A percentile compares a stretch with the other conserved stretches of the same genome.
phyloP scores from a whole-genome alignment of 1,140 invertebrate species.

The Geopemphigus sp. region DNA sequence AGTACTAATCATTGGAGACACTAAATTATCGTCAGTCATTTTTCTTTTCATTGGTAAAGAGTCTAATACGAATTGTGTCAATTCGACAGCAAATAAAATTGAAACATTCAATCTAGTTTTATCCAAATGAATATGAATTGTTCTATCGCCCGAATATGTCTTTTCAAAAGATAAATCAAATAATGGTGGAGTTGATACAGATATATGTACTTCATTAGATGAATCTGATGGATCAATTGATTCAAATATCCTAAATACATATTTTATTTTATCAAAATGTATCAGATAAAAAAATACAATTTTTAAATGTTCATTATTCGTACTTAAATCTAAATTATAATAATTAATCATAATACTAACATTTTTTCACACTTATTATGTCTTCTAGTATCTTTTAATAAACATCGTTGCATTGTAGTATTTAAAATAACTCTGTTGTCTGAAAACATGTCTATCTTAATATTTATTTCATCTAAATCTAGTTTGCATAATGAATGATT shows the following conservation, averaged over 20 bases:
- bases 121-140: slow-evolving; percentile 69
- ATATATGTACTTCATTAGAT: slow-evolving; percentile 58
- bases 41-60: slow-evolving; percentile 62
- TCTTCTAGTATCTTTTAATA: slow-evolving; percentile 64
- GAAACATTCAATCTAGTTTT: slow-evolving; percentile 71
- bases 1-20: not conserved
- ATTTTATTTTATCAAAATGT: not conserved
- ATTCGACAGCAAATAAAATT: slow-evolving; percentile 68
- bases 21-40: slow-evolving; percentile 50
- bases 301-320: too few species aligned
- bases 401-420: slow-evolving; percentile 67
- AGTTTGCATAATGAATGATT: slow-evolving; percentile 71
- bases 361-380: slow-evolving; percentile 41
- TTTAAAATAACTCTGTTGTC: slow-evolving; percentile 71
- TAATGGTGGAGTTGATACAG: slow-evolving; percentile 66
- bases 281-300: not conserved
- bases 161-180: slow-evolving; percentile 66
- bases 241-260: slow-evolving; percentile 31
- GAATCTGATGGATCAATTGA: slow-evolving; percentile 48
- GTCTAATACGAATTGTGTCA: slow-evolving; percentile 68
- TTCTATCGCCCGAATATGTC: slow-evolving; percentile 64
- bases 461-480: slow-evolving; percentile 68
- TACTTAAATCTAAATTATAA: too few species aligned
- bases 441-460: slow-evolving; percentile 65
- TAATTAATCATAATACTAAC: slow-evolving; percentile 5